A percentile compares a stretch with the other conserved stretches of the same genome.
These are phyloP conservation scores for Pammene fasciana DNA, from an alignment of 2,888 invertebrate species.

Conservation along the genomic window DNA sequence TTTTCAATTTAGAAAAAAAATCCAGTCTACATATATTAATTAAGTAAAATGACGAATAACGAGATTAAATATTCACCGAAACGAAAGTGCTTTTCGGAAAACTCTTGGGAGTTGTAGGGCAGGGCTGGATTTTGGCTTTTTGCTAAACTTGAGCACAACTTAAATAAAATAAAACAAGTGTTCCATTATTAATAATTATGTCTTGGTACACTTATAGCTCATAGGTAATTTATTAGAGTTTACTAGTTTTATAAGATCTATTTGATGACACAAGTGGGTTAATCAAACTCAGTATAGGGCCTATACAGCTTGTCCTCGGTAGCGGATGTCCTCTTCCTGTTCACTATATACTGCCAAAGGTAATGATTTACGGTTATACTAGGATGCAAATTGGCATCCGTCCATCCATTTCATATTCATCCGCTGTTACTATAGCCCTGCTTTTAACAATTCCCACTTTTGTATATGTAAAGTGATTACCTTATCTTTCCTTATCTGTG, in stretches of 20 bases:
- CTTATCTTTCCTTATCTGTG: too few relatives aligned
- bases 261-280: not conserved
- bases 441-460: not conserved
- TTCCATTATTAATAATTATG: not conserved
- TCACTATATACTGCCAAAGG: conserved; percentile 27
- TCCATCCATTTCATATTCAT: conserved; percentile 13
- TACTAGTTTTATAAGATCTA: not conserved
- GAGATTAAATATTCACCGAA: conserved; percentile 35
- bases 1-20: conserved; percentile 1
- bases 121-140: conserved; percentile 18
- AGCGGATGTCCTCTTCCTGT: conserved; percentile 35
- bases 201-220: not conserved
- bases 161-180: not conserved
- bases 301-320: not conserved
- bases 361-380: conserved; percentile 36
- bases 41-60: conserved; percentile 31
- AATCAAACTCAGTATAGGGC: not conserved
- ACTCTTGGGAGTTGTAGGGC: conserved; percentile 31
- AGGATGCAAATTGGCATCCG: conserved; percentile 41
- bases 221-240: too few relatives aligned
- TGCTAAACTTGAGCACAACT: not conserved
- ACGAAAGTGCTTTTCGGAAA: conserved; percentile 36
- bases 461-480: not conserved
- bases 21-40: conserved; percentile 32
- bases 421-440: conserved; percentile 20